These are phyloP conservation scores for Acromyrmex heyeri DNA, from an alignment of 1,140 invertebrate species.

Conservation along the genomic window DNA sequence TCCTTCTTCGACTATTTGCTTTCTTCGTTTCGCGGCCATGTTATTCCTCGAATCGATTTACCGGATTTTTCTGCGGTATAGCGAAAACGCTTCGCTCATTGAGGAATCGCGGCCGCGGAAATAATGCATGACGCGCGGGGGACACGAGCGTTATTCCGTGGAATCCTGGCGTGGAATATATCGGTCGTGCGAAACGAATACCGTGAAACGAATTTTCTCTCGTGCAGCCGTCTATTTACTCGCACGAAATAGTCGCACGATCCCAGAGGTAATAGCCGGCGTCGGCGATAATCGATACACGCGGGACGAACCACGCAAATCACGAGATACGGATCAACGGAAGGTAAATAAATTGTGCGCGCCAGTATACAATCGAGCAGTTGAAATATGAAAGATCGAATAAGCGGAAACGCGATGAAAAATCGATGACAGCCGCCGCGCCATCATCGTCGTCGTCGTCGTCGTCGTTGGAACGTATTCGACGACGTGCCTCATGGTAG, in stretches of 20 bases:
- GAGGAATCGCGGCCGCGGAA: constrained; percentile 28
- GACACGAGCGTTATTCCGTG: constrained; percentile 19
- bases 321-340: constrained; percentile 50
- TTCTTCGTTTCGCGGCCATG: background rate
- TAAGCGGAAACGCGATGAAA: constrained; percentile 59
- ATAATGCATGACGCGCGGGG: constrained; percentile 17
- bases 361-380: constrained; percentile 22
- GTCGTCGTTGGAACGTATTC: background rate
- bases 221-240: constrained; percentile 6
- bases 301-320: constrained; percentile 31
- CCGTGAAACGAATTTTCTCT: constrained; percentile 35
- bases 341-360: constrained; percentile 57
- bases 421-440: constrained; percentile 46
- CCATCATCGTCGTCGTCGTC: background rate
- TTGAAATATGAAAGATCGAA: constrained; percentile 58
- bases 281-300: constrained; percentile 43
- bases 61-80: background rate
- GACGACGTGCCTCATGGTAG: background rate
- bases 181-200: constrained; percentile 37
- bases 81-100: background rate
- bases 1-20: background rate
- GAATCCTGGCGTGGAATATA: constrained; percentile 28
- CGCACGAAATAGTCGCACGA: constrained; percentile 1
- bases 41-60: background rate
- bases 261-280: constrained; percentile 26